Evolutionary conservation across 2,888 invertebrate genomes (phyloP), one percentile per base, ranked within the genome.

Genomic region (Leptopterna dolabrata): DNA sequence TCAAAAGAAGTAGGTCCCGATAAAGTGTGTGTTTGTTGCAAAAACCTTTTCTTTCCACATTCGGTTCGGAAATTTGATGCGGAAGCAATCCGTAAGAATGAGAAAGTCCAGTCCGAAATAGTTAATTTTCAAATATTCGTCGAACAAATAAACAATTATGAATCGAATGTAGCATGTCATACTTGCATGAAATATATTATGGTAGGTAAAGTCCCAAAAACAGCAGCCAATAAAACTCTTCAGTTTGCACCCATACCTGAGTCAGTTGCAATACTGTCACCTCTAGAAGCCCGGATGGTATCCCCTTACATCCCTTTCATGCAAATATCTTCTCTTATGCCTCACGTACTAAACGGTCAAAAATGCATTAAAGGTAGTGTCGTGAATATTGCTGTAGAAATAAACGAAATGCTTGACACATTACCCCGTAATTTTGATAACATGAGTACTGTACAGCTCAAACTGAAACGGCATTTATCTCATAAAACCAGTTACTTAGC

Each of bases 231-330:
- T 45, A 29, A 83, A 45, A 71, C 76, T 19, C n/a, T 87, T n/a
- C 7, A 30, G 1, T 88, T 87, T 30, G 87, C 76, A 30, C 24
- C 30, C 6, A 41, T 88, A 41, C 87, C 88, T 63, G 19, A n/a
- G 4, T 63, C 24, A 55, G 7, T 51, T 51, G 14, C 29, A 83
- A 27, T 7, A 6, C n/a, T 16, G 7, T 55, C 55, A 13, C 88
- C 76, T 11, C 30, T 87, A 11, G 88, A 88, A 85, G 55, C 63
- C 36, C 73, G 88, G 4, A 80, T 88, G 73, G 13, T 87, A 1
- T 63, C 87, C n/a, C 87, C 87, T 29, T 81, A 47, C 70, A 87
- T 88, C n/a, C 85, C 85, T 0, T 88, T 88, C 43, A 88, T 88
- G 88, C 71, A 73, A 41, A 86, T 88, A 6, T 16, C 29, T n/a